Evolutionary conservation across 2,888 invertebrate genomes (phyloP).

Genomic region (Dromius quadrimaculatus): DNA sequence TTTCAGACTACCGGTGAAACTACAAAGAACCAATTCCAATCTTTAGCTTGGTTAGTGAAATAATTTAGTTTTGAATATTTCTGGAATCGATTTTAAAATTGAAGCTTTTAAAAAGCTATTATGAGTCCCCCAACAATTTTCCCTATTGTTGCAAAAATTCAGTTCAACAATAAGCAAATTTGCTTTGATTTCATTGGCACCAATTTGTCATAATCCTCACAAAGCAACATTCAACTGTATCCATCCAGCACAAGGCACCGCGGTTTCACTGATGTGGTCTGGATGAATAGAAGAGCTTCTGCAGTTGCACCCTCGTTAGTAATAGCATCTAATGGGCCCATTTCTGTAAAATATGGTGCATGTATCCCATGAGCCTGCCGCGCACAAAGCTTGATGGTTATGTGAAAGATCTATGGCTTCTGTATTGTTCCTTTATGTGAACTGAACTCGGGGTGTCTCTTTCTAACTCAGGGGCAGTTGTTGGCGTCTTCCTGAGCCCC

Average conservation of each 20-base stretch:
- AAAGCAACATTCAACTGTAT: conserved; percentile 14
- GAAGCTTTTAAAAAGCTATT: too few species aligned
- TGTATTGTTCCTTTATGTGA: conserved; percentile 51
- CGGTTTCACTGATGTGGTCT: conserved; percentile 46
- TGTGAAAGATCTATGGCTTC: conserved; percentile 55
- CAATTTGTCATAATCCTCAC: conserved; percentile 23
- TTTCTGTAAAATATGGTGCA: conserved; percentile 64
- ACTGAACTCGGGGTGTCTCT: background rate
- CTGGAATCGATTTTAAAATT: too few species aligned
- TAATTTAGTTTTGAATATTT: too few species aligned
- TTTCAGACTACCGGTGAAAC: too few species aligned
- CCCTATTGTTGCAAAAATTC: too few species aligned
- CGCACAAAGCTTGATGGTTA: conserved; percentile 57
- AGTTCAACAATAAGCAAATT: conserved; percentile 14
- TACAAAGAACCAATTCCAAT: too few species aligned
- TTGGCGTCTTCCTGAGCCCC: conserved; percentile 24
- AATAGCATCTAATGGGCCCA: conserved; percentile 64
- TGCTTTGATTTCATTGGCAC: conserved; percentile 22
- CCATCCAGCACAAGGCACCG: background rate
- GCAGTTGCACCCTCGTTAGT: conserved; percentile 48
- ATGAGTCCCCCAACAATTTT: too few species aligned
- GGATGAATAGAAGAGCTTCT: conserved; percentile 28
- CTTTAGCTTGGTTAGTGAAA: too few species aligned
- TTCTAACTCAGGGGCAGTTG: background rate
- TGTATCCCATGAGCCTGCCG: conserved; percentile 59